Evolutionary conservation across 2,797 vertebrate genomes (phyloP).

Genomic region (Coregonus ussuriensis): DNA sequence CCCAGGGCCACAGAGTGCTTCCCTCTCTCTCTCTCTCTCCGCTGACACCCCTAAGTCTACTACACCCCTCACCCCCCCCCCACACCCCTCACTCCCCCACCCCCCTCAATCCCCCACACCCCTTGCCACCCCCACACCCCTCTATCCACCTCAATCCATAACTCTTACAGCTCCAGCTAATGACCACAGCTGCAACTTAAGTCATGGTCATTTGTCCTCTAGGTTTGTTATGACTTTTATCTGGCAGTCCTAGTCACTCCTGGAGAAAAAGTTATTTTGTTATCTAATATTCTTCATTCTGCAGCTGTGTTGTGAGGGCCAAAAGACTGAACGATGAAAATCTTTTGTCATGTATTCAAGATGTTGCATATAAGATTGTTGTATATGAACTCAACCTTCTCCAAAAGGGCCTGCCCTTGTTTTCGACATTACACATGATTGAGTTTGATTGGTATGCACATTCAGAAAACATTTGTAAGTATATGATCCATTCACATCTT

Average conservation of each 20-base stretch:
- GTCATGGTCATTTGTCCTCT: constrained; percentile 59
- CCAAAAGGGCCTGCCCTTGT: no score
- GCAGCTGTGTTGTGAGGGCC: constrained; percentile 22
- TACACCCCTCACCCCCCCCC: constrained; percentile 3
- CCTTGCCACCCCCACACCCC: constrained; percentile 30
- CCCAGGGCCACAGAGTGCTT: constrained; percentile 38
- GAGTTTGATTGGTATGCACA: no score
- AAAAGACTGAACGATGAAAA: constrained; percentile 44
- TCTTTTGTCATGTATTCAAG: constrained; percentile 61
- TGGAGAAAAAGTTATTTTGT: constrained; percentile 24
- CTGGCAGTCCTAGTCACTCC: constrained; percentile 43
- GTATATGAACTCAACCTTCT: no score
- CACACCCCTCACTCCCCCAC: constrained; percentile 33
- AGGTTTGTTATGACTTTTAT: constrained; percentile 65
- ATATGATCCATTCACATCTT: background rate
- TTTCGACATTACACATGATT: no score
- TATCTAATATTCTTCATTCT: constrained; percentile 51
- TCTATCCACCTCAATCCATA: constrained; percentile 38
- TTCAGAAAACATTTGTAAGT: background rate
- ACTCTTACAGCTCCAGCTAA: constrained; percentile 64
- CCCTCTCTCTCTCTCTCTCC: constrained; percentile 5
- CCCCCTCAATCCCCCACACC: constrained; percentile 33
- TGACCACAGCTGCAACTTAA: constrained; percentile 72
- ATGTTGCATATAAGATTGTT: constrained; percentile 54
- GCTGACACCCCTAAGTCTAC: constrained; percentile 36